phyloP scores from a whole-genome alignment of 2,113 vertebrate species.

The Solea senegalensis region DNA sequence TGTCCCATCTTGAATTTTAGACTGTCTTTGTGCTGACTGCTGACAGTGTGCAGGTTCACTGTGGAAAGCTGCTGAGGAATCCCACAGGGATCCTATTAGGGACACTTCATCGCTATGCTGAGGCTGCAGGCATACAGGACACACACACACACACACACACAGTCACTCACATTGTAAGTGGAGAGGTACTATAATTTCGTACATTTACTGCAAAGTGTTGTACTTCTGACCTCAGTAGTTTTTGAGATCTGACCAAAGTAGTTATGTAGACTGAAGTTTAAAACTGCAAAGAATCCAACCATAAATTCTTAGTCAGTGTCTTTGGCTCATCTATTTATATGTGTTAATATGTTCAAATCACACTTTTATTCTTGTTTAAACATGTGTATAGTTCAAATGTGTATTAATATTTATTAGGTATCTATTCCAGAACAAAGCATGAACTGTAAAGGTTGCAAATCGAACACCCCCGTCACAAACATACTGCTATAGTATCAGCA shows the following conservation, averaged over 20 bases:
- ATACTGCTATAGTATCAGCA: background rate
- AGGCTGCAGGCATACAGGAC: conserved; percentile 44
- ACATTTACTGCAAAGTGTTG: background rate
- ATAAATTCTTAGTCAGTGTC: background rate
- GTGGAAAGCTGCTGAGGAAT: conserved; percentile 63
- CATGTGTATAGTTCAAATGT: too few species aligned
- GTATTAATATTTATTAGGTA: too few species aligned
- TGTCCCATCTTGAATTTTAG: conserved; percentile 50
- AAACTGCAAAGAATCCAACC: background rate
- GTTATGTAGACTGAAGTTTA: background rate
- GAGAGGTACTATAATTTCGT: background rate
- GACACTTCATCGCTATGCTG: conserved; percentile 62
- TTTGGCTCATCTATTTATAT: background rate
- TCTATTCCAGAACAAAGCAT: too few species aligned
- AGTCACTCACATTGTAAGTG: conserved; percentile 7
- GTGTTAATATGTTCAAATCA: background rate
- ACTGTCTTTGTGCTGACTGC: conserved; percentile 50
- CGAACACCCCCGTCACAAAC: too few species aligned
- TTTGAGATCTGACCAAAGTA: background rate
- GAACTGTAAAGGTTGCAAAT: too few species aligned
- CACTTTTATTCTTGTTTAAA: too few species aligned
- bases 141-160: conserved; percentile 14
- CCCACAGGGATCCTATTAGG: conserved; percentile 74
- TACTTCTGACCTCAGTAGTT: background rate
- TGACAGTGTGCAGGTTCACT: conserved; percentile 52